Conservation (phyloP, 37 sponge, comb jelly and placozoan genomes). For the Aplysina aerophoba region DNA sequence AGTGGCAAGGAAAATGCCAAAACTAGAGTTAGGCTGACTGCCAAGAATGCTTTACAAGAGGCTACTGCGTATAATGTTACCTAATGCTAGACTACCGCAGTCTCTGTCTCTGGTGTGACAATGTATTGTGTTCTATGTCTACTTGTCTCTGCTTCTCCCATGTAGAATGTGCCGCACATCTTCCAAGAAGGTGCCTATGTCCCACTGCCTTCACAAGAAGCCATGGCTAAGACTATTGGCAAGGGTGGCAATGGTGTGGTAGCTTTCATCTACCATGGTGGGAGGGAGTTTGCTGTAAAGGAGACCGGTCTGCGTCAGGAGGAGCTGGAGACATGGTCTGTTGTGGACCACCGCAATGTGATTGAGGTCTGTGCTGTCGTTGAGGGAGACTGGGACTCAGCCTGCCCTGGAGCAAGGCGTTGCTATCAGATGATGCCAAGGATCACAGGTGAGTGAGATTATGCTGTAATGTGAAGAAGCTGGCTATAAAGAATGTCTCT, state of each 20-base stretch:
- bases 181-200: background rate
- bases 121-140: too few relatives aligned
- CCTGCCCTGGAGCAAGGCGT: background rate
- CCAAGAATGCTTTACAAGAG: too few relatives aligned
- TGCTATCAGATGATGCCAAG: constrained; percentile 22
- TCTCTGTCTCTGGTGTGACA: too few relatives aligned
- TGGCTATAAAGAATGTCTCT: too few relatives aligned
- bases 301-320: constrained; percentile 1
- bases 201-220: constrained; percentile 25
- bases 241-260: constrained; percentile 22
- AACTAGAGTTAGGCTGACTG: too few relatives aligned
- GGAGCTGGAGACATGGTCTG: background rate
- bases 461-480: too few relatives aligned
- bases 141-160: too few relatives aligned
- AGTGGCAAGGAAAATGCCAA: too few relatives aligned
- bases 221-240: background rate
- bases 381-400: background rate
- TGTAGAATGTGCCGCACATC: background rate
- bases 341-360: background rate
- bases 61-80: too few relatives aligned
- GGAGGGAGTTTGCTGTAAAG: constrained; percentile 35
- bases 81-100: too few relatives aligned
- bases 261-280: background rate
- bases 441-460: constrained; percentile 2
- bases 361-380: constrained; percentile 23